Evolutionary conservation across 1,140 invertebrate genomes (phyloP).

Genomic region (Marisa cornuarietis): DNA sequence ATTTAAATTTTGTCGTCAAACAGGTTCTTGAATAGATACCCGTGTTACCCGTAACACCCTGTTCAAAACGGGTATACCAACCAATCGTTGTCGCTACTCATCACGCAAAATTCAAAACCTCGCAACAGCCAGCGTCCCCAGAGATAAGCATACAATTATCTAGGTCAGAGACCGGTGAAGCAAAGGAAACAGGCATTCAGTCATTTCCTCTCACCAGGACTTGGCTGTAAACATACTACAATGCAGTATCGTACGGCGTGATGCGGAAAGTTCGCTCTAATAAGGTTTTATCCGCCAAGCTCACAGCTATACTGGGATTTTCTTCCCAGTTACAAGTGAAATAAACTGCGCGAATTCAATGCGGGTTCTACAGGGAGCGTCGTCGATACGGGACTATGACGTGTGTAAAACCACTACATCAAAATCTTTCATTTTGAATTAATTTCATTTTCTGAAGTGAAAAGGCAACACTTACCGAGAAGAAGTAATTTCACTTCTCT

Average conservation of each 20-base stretch:
- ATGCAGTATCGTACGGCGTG: background rate
- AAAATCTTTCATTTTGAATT: no score
- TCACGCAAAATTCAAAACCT: conserved; percentile 20
- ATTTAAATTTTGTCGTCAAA: no score
- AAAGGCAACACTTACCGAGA: conserved; percentile 72
- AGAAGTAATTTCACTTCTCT: conserved; percentile 89
- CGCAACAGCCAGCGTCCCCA: conserved; percentile 21
- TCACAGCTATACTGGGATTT: background rate
- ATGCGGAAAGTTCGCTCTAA: background rate
- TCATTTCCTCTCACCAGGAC: background rate
- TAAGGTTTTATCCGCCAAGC: background rate
- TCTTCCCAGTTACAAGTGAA: background rate
- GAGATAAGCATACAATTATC: background rate
- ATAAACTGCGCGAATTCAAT: background rate
- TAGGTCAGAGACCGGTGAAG: conserved; percentile 12
- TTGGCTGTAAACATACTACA: background rate
- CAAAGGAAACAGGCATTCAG: background rate
- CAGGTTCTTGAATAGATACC: no score
- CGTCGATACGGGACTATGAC: background rate
- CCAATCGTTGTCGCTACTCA: background rate
- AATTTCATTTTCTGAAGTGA: no score
- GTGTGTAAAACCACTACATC: background rate
- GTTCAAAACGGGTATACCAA: no score
- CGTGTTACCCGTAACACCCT: no score
- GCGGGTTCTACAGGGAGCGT: no score